These are phyloP conservation scores for Chymomyza costata DNA, from an alignment of 1,140 invertebrate genomes.

Conservation along the genomic window DNA sequence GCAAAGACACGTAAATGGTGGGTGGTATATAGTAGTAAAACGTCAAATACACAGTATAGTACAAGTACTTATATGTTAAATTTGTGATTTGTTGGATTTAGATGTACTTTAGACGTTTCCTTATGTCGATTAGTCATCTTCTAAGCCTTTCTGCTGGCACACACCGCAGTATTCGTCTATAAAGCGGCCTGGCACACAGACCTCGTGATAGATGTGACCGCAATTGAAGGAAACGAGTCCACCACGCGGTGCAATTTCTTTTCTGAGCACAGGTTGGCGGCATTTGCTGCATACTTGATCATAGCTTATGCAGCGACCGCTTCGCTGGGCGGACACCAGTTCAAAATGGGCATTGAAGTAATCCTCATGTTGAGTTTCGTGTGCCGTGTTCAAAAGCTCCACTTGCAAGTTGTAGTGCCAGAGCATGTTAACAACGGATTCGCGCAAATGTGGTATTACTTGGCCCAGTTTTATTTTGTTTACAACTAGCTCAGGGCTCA, in stretches of 20 bases:
- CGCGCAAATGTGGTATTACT: conserved; percentile 91
- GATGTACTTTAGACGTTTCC: too few species aligned
- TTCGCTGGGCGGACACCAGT: conserved; percentile 85
- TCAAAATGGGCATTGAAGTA: conserved; percentile 93
- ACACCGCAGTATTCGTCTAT: conserved; percentile 78
- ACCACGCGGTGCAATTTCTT: conserved; percentile 80
- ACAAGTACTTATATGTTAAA: too few species aligned
- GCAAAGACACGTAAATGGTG: conserved; percentile 5
- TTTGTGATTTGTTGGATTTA: conserved; percentile 7
- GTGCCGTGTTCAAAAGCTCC: conserved; percentile 91
- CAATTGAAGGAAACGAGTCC: conserved; percentile 91
- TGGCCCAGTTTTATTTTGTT: conserved; percentile 88
- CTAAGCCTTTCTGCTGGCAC: conserved; percentile 69
- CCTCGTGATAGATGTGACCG: conserved; percentile 91
- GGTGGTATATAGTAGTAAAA: conserved; percentile 3
- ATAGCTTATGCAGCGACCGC: conserved; percentile 83
- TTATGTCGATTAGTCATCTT: too few species aligned
- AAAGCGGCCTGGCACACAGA: conserved; percentile 81
- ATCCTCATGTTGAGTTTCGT: conserved; percentile 90
- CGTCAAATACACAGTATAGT: too few species aligned
- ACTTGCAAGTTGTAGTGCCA: conserved; percentile 96
- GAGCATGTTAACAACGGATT: conserved; percentile 95
- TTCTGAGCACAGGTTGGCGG: conserved; percentile 80
- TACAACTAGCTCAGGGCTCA: conserved; percentile 92
- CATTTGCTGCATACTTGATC: conserved; percentile 86